Evolutionary conservation across 2,797 vertebrate species (phyloP).

Genomic region (Anniella stebbinsi): DNA sequence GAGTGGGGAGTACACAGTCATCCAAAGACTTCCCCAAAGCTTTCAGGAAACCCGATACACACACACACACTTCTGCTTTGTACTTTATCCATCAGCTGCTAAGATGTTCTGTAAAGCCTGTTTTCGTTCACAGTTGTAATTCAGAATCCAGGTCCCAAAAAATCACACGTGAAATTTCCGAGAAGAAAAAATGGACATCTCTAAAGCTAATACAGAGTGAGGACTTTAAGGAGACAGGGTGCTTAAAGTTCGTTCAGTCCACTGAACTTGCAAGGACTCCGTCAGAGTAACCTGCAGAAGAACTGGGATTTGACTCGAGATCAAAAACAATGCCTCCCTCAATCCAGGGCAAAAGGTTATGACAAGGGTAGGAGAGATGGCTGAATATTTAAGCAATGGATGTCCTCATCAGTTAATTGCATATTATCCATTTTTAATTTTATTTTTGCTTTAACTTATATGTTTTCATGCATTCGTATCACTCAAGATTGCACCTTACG

Average conservation of each 20-base stretch:
- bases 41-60: not conserved
- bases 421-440: not conserved
- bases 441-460: not conserved
- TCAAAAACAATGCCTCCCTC: not conserved
- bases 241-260: not conserved
- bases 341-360: not conserved
- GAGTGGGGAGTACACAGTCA: not conserved
- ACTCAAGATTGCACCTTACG: not conserved
- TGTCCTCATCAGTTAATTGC: not conserved
- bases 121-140: not conserved
- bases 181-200: conserved; percentile 1
- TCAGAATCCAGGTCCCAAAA: not conserved
- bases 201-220: not conserved
- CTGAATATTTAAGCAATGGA: not conserved
- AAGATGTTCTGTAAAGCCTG: not conserved
- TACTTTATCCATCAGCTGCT: not conserved
- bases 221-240: not conserved
- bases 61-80: not conserved
- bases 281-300: not conserved
- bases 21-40: conserved; percentile 12
- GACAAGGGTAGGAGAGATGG: not conserved
- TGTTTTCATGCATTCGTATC: too few species aligned
- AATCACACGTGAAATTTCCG: not conserved
- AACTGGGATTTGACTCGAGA: not conserved
- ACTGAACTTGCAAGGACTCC: not conserved